These are phyloP conservation scores for Mythimna albipuncta DNA, from an alignment of 2,888 invertebrate genomes.

Conservation along the genomic window DNA sequence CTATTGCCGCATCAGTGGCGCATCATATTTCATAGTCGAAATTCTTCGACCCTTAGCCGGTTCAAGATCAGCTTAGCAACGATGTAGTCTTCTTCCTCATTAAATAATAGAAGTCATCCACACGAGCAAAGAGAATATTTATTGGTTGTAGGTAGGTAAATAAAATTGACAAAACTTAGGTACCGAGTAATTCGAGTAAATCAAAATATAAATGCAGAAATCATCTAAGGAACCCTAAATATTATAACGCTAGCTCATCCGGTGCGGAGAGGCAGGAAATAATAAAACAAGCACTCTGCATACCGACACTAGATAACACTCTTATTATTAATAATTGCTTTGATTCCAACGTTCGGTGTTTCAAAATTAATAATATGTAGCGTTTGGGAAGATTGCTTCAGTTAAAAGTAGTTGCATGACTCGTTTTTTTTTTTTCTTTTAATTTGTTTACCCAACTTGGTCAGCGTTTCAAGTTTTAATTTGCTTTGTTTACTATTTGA, in stretches of 20 bases:
- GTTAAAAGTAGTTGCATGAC: not conserved
- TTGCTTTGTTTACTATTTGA: not conserved
- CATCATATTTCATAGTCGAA: no score
- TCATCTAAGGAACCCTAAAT: conserved; percentile 46
- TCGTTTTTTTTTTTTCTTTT: not conserved
- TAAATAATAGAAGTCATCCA: no score
- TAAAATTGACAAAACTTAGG: no score
- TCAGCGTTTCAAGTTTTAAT: not conserved
- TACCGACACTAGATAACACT: conserved; percentile 64
- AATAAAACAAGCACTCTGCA: conserved; percentile 66
- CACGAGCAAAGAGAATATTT: no score
- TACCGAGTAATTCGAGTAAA: not conserved
- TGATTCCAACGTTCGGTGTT: conserved; percentile 50
- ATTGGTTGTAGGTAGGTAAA: no score
- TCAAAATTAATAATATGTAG: conserved; percentile 60
- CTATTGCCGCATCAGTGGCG: no score
- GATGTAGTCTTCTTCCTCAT: no score
- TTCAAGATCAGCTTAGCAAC: no score
- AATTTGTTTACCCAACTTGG: not conserved
- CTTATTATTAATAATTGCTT: conserved; percentile 68
- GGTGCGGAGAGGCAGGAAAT: conserved; percentile 62
- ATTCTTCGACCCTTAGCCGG: no score
- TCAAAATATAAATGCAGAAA: not conserved
- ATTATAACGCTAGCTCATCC: conserved; percentile 66
- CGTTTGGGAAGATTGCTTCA: conserved; percentile 19